phyloP scores from a whole-genome alignment of 2,113 vertebrate genomes.

The Hydropotes inermis region DNA sequence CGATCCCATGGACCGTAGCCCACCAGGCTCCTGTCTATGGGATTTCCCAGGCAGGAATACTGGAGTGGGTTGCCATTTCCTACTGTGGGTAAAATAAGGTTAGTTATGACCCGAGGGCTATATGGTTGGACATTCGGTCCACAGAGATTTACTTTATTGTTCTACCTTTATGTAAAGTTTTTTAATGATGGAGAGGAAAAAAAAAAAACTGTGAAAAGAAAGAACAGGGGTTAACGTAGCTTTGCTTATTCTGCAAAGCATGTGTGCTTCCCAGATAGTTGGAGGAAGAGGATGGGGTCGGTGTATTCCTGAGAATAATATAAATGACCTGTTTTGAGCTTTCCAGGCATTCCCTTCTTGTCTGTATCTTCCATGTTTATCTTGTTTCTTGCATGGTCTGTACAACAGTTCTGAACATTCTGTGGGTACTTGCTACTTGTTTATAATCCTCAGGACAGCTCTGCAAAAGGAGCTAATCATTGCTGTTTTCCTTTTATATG shows the following conservation, averaged over 20 bases:
- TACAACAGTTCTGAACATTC: background rate
- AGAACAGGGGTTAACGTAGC: background rate
- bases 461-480: background rate
- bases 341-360: background rate
- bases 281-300: conserved; percentile 7
- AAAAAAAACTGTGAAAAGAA: conserved; percentile 38
- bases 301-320: background rate
- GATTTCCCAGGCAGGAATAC: background rate
- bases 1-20: background rate
- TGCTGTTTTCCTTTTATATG: background rate
- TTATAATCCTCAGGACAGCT: background rate
- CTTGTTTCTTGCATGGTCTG: background rate
- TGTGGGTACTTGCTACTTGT: background rate
- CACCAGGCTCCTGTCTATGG: background rate
- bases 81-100: background rate
- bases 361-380: background rate
- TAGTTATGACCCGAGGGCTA: background rate
- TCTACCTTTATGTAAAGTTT: background rate
- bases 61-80: background rate
- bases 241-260: conserved; percentile 59
- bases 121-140: background rate
- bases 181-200: background rate
- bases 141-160: background rate
- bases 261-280: background rate
- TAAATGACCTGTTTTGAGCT: background rate